Evolutionary conservation across 1,140 invertebrate genomes (phyloP).

Genomic region (Sycophila sp.): DNA sequence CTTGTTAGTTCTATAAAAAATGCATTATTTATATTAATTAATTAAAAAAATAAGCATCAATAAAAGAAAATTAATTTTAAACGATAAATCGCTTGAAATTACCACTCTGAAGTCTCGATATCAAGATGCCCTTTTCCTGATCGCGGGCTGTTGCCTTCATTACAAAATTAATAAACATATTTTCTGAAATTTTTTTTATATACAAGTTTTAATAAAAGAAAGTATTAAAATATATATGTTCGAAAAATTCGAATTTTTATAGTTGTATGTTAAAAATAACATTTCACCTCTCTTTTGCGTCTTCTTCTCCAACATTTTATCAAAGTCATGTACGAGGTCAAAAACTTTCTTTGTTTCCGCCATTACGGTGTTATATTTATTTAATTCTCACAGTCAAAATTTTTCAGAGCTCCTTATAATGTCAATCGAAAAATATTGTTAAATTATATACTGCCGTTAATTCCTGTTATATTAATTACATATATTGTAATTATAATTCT

Average conservation of each 20-base stretch:
- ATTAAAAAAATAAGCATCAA: not conserved
- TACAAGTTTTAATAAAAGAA: not conserved
- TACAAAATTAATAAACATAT: not conserved
- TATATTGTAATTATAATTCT: not conserved
- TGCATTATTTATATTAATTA: not conserved
- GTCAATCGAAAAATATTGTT: not conserved
- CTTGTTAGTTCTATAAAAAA: not conserved
- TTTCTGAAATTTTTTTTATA: constrained; percentile 1
- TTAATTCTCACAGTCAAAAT: not conserved
- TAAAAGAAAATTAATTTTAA: not conserved
- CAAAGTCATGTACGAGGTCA: not conserved
- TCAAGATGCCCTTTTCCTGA: constrained; percentile 13
- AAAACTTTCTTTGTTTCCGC: not conserved
- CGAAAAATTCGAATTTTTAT: not conserved
- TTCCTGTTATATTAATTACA: not conserved
- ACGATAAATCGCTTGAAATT: not conserved
- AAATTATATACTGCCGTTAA: too few species aligned
- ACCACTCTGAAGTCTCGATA: constrained; percentile 24
- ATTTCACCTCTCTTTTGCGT: constrained; percentile 13
- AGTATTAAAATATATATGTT: not conserved
- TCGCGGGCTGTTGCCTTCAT: constrained; percentile 8
- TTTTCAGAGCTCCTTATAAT: too few species aligned
- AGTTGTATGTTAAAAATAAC: too few species aligned
- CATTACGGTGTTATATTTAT: not conserved
- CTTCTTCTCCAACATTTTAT: not conserved